Conservation (phyloP, 1,140 invertebrate genomes). For the Brachionus paranguensis region DNA sequence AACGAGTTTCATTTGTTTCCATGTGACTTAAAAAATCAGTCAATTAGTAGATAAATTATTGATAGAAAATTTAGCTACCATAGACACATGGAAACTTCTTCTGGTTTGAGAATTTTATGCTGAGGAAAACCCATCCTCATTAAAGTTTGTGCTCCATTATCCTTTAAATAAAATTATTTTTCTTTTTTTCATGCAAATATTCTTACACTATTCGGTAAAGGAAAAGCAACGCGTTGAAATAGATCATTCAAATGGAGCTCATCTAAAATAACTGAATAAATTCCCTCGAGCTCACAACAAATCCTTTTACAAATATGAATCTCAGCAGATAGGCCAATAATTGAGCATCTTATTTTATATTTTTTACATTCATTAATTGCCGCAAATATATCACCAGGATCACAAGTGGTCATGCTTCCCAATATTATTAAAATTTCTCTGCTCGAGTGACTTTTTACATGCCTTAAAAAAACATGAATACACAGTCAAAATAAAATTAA, state of each 20-base stretch:
- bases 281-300: slow-evolving; percentile 72
- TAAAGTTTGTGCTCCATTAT: slow-evolving; percentile 14
- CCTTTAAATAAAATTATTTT: not conserved
- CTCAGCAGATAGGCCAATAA: slow-evolving; percentile 90
- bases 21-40: slow-evolving; percentile 49
- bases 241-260: slow-evolving; percentile 80
- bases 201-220: slow-evolving; percentile 62
- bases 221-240: slow-evolving; percentile 67
- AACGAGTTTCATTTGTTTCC: slow-evolving; percentile 58
- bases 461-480: slow-evolving; percentile 51
- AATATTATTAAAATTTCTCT: slow-evolving; percentile 77
- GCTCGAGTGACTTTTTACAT: slow-evolving; percentile 84
- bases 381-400: slow-evolving; percentile 81
- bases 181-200: not conserved
- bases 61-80: slow-evolving; percentile 61
- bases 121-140: slow-evolving; percentile 55
- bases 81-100: slow-evolving; percentile 63
- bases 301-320: slow-evolving; percentile 78
- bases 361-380: slow-evolving; percentile 70
- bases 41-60: not conserved
- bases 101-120: slow-evolving; percentile 52
- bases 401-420: slow-evolving; percentile 89
- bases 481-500: slow-evolving; percentile 34
- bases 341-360: slow-evolving; percentile 72
- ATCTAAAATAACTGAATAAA: slow-evolving; percentile 79